Conservation (phyloP, 2,113 vertebrate genomes). For the Speoplatyrhinus poulsoni region DNA sequence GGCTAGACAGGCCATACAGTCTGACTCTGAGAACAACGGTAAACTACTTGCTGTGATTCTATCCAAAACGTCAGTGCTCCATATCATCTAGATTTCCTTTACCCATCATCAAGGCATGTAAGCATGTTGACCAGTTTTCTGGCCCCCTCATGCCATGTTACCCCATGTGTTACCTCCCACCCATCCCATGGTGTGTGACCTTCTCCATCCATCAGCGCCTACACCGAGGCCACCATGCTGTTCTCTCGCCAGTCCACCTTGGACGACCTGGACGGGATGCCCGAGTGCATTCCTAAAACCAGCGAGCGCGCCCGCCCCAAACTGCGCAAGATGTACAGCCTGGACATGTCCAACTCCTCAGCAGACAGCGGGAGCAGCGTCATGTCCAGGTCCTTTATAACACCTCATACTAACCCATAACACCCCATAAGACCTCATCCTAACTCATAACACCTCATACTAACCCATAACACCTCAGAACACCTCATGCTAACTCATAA, state of each 20-base stretch:
- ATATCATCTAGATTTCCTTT: too few species aligned
- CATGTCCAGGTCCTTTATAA: conserved; percentile 89
- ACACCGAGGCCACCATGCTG: conserved; percentile 96
- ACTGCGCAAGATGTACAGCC: conserved; percentile 92
- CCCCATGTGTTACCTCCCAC: conserved; percentile 16
- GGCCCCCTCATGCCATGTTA: conserved; percentile 6
- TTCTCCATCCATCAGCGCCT: conserved; percentile 80
- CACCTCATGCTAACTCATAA: too few species aligned
- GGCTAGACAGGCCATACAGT: too few species aligned
- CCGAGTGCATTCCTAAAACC: conserved; percentile 94
- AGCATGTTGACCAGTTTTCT: neutral
- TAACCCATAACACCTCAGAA: too few species aligned
- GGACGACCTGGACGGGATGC: conserved; percentile 94
- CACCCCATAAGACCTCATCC: too few species aligned
- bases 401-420: neutral
- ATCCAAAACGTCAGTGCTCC: too few species aligned
- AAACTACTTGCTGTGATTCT: too few species aligned
- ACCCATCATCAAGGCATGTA: too few species aligned
- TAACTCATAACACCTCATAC: too few species aligned
- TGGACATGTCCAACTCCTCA: conserved; percentile 94
- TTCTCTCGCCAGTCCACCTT: conserved; percentile 97
- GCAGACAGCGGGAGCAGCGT: conserved; percentile 95
- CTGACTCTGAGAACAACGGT: too few species aligned
- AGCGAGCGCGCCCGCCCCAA: conserved; percentile 95
- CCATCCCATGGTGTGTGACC: conserved; percentile 29